Evolutionary conservation across 64 coral and sea anemone species (phyloP), one percentile per base, ranked within the genome.

Genomic region (Hydrozoanthus tunicans): DNA sequence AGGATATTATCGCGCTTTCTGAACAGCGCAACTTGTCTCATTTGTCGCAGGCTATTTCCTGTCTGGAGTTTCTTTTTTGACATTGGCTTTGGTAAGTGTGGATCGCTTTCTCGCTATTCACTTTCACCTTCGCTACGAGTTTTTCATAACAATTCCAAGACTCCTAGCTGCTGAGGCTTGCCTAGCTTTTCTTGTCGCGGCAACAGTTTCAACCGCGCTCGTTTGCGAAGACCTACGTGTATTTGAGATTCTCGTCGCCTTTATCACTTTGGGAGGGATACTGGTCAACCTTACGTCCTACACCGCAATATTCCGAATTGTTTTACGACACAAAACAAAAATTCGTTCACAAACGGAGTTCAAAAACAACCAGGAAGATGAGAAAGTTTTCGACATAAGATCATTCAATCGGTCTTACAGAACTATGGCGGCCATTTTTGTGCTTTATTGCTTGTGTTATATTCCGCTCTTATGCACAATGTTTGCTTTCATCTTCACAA

Each of bases 391-490:
- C 60, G 69, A 88, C 60, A 88, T 88, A 13, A 74, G 56, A 15
- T 73, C 67, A 74, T 88, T 88, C 25, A 88, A 88, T 3, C 84
- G 70, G 3, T 88, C 84, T 43, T 88, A 88, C 25, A 58, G 84
- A 74, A 88, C 84, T 26, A 73, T 88, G 84, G 84, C 84, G 4
- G 12, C 84, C 68, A 88, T 88, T 27, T 88, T 88, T 51, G 15
- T 24, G 0, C 54, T 88, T 51, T 88, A 72, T 3, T 88, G 69
- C 7, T 56, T 88, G 12, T 88, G 84, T 61, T 88, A 88, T 9
- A 88, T 88, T 58, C 84, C 84, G 7, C 67, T 88, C 11, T 13
- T 88, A 6, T 88, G 84, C 60, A 88, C 84, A 14, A 88, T 73
- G 11, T 60, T 88, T 9, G 24, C 84, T 58, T 88, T 88, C 14